Conservation (phyloP, 2,888 invertebrate genomes). For the Leptinotarsa juncta region DNA sequence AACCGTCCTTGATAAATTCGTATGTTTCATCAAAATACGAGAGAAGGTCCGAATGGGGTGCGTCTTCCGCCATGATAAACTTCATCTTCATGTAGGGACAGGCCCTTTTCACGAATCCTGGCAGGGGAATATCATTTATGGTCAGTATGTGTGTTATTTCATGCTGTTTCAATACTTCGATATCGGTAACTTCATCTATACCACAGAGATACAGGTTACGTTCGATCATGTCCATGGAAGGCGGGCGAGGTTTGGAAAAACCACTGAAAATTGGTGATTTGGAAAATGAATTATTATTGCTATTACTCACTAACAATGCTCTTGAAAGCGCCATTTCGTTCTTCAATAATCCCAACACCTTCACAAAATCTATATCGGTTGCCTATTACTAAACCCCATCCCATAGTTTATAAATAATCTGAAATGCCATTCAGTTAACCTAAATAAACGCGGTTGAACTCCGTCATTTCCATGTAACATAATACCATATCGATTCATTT, state of each 20-base stretch:
- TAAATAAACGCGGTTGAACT: not conserved
- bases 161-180: slow-evolving; percentile 37
- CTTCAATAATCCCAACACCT: not conserved
- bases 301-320: slow-evolving; percentile 2
- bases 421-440: not conserved
- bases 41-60: slow-evolving; percentile 34
- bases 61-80: slow-evolving; percentile 37
- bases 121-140: slow-evolving; percentile 37
- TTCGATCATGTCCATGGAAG: slow-evolving; percentile 38
- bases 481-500: not conserved
- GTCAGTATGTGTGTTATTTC: slow-evolving; percentile 43
- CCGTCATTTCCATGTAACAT: not conserved
- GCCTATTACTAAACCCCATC: not conserved
- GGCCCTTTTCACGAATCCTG: slow-evolving; percentile 29
- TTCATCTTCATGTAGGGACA: slow-evolving; percentile 36
- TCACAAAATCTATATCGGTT: not conserved
- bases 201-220: slow-evolving; percentile 38
- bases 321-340: slow-evolving; percentile 1
- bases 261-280: not conserved
- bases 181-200: slow-evolving; percentile 28
- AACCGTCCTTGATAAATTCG: slow-evolving; percentile 40
- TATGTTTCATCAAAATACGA: slow-evolving; percentile 41
- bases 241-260: not conserved
- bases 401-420: slow-evolving; percentile 12
- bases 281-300: too few relatives aligned